phyloP scores from a whole-genome alignment of 2,888 invertebrate species.

The Pyrocoelia pectoralis region DNA sequence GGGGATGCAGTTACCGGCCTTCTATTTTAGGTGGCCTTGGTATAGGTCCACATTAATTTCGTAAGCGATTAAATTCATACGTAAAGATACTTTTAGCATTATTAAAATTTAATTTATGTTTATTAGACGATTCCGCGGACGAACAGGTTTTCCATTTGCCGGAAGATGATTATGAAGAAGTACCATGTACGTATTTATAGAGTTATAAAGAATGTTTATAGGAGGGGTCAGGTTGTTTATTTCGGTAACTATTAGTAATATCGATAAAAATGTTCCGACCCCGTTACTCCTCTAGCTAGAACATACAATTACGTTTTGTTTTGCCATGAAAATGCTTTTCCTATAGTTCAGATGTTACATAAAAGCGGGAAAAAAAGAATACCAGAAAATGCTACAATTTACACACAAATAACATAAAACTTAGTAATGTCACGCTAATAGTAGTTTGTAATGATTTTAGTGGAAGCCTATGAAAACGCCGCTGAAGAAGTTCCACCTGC shows the following conservation, averaged over 20 bases:
- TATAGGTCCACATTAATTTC: conserved; percentile 11
- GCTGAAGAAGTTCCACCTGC: not conserved
- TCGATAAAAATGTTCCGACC: too few relatives aligned
- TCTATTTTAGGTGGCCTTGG: too few relatives aligned
- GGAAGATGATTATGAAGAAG: not conserved
- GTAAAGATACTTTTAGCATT: conserved; percentile 11
- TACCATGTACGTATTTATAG: not conserved
- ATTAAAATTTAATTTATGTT: conserved; percentile 6
- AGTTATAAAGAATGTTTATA: not conserved
- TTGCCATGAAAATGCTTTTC: not conserved
- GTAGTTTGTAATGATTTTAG: not conserved
- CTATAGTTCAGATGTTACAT: not conserved
- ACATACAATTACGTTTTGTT: not conserved
- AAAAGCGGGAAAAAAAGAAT: conserved; percentile 2
- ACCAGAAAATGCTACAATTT: not conserved
- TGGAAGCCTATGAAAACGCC: not conserved
- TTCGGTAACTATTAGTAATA: not conserved
- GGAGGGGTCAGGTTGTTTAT: not conserved
- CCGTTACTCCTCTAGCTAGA: not conserved
- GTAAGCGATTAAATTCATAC: conserved; percentile 8
- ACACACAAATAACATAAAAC: not conserved
- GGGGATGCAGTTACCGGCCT: too few relatives aligned
- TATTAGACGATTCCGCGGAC: not conserved
- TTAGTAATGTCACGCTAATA: conserved; percentile 2
- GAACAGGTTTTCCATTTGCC: not conserved